Evolutionary conservation across 2,797 vertebrate genomes (phyloP), one percentile per base, ranked within the genome.

Genomic region (Parambassis ranga): DNA sequence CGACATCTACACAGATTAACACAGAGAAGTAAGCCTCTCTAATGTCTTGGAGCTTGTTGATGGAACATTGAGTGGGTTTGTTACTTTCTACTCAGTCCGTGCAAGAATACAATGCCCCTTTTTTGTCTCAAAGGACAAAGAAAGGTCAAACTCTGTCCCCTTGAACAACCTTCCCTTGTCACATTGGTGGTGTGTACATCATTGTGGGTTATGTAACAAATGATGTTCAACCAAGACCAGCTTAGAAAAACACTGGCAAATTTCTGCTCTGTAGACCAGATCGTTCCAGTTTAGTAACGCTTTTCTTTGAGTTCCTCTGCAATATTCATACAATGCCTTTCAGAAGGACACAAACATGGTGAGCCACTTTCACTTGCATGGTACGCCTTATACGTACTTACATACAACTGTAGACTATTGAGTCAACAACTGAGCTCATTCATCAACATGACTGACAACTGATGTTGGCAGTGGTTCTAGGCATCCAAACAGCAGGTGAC

Each of bases 41-140:
- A 41, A 66, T 88, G 86, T 88, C 36, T 65, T 64, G 61, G 78
- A 75, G 58, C 51, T 35, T 5, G 67, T 74, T 86, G 80, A 76
- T 71, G 76, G 65, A 82, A 74, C 80, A 62, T 46, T 49, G 87
- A 77, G 90, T 85, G 87, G 85, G 89, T 70, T 81, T 11, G 53
- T 65, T 76, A 65, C 70, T 86, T 85, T 86, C 83, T 78, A 50
- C 80, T 75, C 67, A 65, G 77, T 60, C 75, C 62, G 71, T 69
- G 57, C 65, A 53, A 35, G 27, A 22, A 70, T 42, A 88, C 85
- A 89, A 86, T 68, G 70, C 24, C 56, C 41, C 46, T 57, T 27
- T 62, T 75, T 83, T 80, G 57, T 77, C 51, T 35, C 26, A 6
- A 58, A 78, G 67, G 72, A 86, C 85, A 81, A 85, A 69, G 68